A percentile compares a stretch with the other conserved stretches of the same genome.
Conservation (phyloP, 92 coral and sea anemone genomes). For the Chrysogorgia sp. region DNA sequence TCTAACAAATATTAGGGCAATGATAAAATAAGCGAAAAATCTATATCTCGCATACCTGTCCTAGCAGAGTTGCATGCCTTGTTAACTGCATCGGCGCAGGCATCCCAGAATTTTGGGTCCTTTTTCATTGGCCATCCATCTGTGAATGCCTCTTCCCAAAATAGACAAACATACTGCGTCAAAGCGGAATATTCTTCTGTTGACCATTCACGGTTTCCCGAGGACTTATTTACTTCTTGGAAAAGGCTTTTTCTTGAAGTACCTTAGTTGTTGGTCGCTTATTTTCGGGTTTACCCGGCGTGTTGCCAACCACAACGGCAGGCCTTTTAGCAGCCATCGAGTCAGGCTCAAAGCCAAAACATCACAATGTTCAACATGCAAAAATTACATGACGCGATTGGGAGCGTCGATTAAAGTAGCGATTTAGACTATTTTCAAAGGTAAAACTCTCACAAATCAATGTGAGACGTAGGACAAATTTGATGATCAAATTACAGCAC, state of each 20-base stretch:
- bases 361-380: neutral
- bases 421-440: neutral
- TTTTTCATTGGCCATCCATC: slow-evolving; percentile 63
- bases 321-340: slow-evolving; percentile 55
- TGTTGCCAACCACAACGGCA: slow-evolving; percentile 22
- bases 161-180: slow-evolving; percentile 63
- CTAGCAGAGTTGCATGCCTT: slow-evolving; percentile 58
- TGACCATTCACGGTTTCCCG: slow-evolving; percentile 17
- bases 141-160: slow-evolving; percentile 53
- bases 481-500: slow-evolving; percentile 45
- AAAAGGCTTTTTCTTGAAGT: neutral
- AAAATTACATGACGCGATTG: slow-evolving; percentile 32
- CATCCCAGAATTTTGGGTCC: slow-evolving; percentile 55
- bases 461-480: slow-evolving; percentile 1
- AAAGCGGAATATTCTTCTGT: slow-evolving; percentile 49
- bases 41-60: slow-evolving; percentile 53
- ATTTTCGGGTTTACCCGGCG: slow-evolving; percentile 44
- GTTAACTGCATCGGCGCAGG: slow-evolving; percentile 61
- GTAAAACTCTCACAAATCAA: slow-evolving; percentile 1
- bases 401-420: slow-evolving; percentile 55
- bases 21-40: no score
- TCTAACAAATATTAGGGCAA: no score
- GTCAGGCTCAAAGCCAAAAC: slow-evolving; percentile 8
- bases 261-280: neutral
- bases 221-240: no score